Evolutionary conservation across 2,113 vertebrate genomes (phyloP), one percentile per base, ranked within the genome.

Genomic region (Regulus satrapa): DNA sequence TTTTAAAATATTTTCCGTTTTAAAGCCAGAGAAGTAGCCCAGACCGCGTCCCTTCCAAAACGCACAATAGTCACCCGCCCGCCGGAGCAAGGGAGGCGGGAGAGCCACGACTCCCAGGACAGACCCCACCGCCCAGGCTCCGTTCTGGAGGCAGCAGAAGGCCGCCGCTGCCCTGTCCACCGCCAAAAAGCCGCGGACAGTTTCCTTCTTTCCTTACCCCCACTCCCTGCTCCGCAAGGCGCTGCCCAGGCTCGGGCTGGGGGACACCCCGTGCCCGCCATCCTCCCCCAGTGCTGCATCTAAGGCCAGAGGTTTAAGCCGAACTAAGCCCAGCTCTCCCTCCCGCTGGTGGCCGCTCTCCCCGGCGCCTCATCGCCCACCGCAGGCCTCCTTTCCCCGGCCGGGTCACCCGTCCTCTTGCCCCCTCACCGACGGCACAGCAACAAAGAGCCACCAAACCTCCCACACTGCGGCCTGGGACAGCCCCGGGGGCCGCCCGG

Each of bases 401-500:
- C 26, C 11, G 24, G 34, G 74, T 69, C 58, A 61, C 26, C 43
- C 8, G 5, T 29, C 32, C n/a, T 49, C 24, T 10, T 13, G 17
- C 21, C 36, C 25, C 10, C 8, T 48, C 66, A 88, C 61, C 38
- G 71, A 92, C 55, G 46, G 54, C 51, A 43, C 38, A 49, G 86
- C 85, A 61, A 97, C 96, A 97, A 97, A 97, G 94, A 95, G 78
- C 84, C 86, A 81, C 79, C 94, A 91, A 88, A 86, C 68, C 77
- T 94, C 80, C 93, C 68, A 63, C 92, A 82, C 71, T 28, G 64
- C 59, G 84, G 41, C 82, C 21, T 59, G 26, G 54, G 75, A 52
- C 69, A 49, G 3, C 21, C 2, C 8, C 31, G 41, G 46, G 9
- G 36, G 31, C n/a, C 7, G 8, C 67, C 51, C 10, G 51, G 63